A percentile compares a stretch with the other conserved stretches of the same genome.
Evolutionary conservation across 35 echinoderm and acorn worm species (phyloP).

Genomic region (Stichopus chloronotus): DNA sequence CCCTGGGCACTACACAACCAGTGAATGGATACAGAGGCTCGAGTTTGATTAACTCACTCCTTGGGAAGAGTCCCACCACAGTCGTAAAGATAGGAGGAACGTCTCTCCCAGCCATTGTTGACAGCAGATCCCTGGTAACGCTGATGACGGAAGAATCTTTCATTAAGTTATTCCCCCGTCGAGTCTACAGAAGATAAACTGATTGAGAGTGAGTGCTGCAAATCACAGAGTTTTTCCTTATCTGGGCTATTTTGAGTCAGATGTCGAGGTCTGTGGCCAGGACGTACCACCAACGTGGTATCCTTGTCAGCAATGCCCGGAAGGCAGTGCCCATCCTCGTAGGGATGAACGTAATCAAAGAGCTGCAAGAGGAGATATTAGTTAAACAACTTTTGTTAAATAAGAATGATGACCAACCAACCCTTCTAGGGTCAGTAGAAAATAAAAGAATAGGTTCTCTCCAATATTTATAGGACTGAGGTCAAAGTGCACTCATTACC

Average conservation of each 20-base stretch:
- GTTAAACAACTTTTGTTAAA: not conserved
- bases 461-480: too few relatives aligned
- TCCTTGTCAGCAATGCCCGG: not conserved
- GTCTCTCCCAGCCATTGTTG: not conserved
- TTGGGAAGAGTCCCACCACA: not conserved
- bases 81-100: not conserved
- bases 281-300: not conserved
- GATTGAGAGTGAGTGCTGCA: not conserved
- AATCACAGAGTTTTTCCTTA: not conserved
- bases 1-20: too few relatives aligned
- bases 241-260: not conserved
- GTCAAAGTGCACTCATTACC: too few relatives aligned
- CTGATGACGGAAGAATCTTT: too few relatives aligned
- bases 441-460: not conserved
- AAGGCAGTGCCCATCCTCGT: not conserved
- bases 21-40: too few relatives aligned
- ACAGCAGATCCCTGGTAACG: too few relatives aligned
- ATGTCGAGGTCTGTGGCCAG: not conserved
- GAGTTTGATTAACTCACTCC: not conserved
- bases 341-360: conserved; percentile 12
- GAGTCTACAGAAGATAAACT: not conserved
- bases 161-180: too few relatives aligned
- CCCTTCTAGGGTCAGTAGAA: not conserved
- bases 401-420: not conserved
- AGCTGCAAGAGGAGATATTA: not conserved